Conservation (phyloP, 2,888 invertebrate genomes). For the Liodrosophila aerea region DNA sequence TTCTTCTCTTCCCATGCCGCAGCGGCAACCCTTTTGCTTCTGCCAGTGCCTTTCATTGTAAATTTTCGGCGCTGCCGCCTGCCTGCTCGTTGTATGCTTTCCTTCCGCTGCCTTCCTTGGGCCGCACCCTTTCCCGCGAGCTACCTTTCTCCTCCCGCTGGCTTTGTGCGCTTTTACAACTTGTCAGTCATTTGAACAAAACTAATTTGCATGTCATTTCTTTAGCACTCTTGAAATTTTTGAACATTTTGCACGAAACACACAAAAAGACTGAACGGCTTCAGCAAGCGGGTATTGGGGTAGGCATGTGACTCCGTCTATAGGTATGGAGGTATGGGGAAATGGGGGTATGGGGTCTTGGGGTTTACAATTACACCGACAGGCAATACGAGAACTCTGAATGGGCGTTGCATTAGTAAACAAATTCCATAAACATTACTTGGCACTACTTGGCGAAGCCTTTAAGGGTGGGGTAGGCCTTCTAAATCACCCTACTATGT, state of each 20-base stretch:
- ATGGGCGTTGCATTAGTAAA: conserved; percentile 22
- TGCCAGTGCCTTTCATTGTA: conserved; percentile 51
- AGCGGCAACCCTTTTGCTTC: conserved; percentile 54
- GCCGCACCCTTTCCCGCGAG: not conserved
- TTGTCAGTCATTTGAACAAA: conserved; percentile 78
- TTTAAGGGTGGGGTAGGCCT: too few relatives aligned
- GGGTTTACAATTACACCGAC: conserved; percentile 20
- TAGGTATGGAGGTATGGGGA: too few relatives aligned
- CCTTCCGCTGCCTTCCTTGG: not conserved
- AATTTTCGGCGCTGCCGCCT: conserved; percentile 42
- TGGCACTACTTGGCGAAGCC: conserved; percentile 9
- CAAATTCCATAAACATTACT: conserved; percentile 19
- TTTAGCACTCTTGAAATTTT: conserved; percentile 76
- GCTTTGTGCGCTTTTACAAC: conserved; percentile 59
- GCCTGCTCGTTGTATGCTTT: not conserved
- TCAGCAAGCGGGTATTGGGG: conserved; percentile 11
- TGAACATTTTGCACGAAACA: conserved; percentile 63
- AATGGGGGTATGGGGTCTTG: conserved; percentile 3
- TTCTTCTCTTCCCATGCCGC: too few relatives aligned
- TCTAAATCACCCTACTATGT: too few relatives aligned
- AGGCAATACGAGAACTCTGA: conserved; percentile 7
- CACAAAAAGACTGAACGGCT: conserved; percentile 26
- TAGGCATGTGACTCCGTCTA: too few relatives aligned
- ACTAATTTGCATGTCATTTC: conserved; percentile 79
- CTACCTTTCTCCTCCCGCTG: not conserved